Evolutionary conservation across 2,888 invertebrate species (phyloP).

Genomic region (Doris montereyensis): DNA sequence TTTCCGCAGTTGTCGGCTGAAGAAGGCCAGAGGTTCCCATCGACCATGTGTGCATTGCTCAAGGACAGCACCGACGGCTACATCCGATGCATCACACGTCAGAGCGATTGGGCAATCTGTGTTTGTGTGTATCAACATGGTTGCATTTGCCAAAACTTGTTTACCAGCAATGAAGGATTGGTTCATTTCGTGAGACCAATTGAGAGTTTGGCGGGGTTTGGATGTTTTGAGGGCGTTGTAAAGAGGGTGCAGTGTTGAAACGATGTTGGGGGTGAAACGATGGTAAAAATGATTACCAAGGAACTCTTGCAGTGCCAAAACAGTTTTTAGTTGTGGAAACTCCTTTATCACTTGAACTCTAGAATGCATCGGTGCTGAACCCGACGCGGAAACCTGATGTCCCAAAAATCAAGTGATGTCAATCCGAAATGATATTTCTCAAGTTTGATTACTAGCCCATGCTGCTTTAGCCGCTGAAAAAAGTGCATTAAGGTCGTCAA

Average conservation of each 20-base stretch:
- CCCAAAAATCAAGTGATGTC: background rate
- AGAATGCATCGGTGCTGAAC: background rate
- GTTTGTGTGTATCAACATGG: too few species aligned
- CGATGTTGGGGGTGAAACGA: conserved; percentile 6
- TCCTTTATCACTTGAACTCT: background rate
- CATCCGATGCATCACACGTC: too few species aligned
- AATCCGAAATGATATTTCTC: background rate
- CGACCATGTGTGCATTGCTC: too few species aligned
- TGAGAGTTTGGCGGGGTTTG: conserved; percentile 5
- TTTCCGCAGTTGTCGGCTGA: too few species aligned
- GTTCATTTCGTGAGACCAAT: conserved; percentile 4
- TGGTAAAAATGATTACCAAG: conserved; percentile 22
- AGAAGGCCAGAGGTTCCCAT: too few species aligned
- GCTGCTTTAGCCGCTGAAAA: background rate
- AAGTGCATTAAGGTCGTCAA: background rate
- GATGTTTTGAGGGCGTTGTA: background rate
- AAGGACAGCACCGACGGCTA: too few species aligned
- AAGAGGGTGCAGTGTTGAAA: background rate
- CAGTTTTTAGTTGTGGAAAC: background rate
- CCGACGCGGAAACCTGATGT: background rate
- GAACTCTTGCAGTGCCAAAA: conserved; percentile 6
- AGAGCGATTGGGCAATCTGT: background rate
- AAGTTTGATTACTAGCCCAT: background rate
- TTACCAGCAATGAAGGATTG: conserved; percentile 1
- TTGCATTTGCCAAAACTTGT: background rate